phyloP scores from a whole-genome alignment of 2,113 vertebrate genomes.

The Anhinga rufa region DNA sequence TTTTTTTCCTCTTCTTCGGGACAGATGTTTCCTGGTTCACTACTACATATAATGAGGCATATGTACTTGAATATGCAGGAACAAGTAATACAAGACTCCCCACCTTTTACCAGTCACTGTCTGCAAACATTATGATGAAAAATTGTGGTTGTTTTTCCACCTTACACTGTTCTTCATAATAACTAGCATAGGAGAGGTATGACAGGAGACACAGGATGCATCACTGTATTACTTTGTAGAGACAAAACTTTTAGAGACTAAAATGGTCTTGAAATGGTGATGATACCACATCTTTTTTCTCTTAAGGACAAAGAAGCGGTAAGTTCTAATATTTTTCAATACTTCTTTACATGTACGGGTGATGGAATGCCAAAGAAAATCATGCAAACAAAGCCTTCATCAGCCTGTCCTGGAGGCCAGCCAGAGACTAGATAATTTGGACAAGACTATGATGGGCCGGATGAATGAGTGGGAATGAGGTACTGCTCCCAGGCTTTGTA shows the following conservation, averaged over 20 bases:
- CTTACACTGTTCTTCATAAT: neutral
- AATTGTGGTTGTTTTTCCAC: neutral
- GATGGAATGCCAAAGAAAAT: conserved; percentile 12
- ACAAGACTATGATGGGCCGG: neutral
- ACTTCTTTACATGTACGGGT: neutral
- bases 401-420: conserved; percentile 37
- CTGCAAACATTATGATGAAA: conserved; percentile 13
- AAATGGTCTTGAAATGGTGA: neutral
- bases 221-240: neutral
- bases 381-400: conserved; percentile 26
- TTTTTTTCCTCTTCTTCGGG: neutral
- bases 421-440: conserved; percentile 24
- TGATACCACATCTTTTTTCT: neutral
- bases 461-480: neutral
- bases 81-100: neutral
- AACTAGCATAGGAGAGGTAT: neutral
- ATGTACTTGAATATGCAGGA: neutral
- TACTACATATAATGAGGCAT: neutral
- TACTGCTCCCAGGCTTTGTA: conserved; percentile 6
- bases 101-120: neutral
- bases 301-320: neutral
- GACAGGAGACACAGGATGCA: neutral
- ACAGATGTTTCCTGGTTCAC: neutral
- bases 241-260: neutral
- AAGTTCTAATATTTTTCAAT: neutral